phyloP scores from a whole-genome alignment of 2,888 invertebrate genomes.

The Tiphia femorata region DNA sequence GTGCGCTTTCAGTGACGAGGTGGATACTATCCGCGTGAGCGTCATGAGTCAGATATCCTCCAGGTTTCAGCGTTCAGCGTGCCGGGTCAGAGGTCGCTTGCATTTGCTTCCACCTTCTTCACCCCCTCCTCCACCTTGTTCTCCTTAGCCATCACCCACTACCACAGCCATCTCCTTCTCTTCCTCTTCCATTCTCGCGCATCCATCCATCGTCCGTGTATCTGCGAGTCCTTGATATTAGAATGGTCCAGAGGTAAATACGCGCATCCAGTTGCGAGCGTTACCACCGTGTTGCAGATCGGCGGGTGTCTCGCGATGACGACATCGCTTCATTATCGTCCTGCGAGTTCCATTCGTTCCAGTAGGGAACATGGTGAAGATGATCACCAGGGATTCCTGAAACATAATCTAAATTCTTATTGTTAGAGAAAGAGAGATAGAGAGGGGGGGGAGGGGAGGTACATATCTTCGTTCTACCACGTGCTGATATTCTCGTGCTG shows the following conservation, averaged over 20 bases:
- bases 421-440: no score
- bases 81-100: constrained; percentile 64
- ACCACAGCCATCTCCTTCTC: constrained; percentile 12
- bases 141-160: constrained; percentile 16
- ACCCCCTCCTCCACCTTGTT: constrained; percentile 32
- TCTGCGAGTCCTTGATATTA: constrained; percentile 65
- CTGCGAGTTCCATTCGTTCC: constrained; percentile 16
- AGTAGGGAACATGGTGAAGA: neutral
- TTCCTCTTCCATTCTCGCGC: neutral
- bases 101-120: constrained; percentile 59
- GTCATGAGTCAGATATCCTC: constrained; percentile 66
- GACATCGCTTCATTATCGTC: constrained; percentile 55
- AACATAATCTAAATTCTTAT: no score
- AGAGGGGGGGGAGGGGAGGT: no score
- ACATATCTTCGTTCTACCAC: no score
- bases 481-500: no score
- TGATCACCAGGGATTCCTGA: no score
- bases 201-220: constrained; percentile 19
- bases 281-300: constrained; percentile 28
- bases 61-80: constrained; percentile 64
- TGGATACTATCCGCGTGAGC: constrained; percentile 53
- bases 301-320: constrained; percentile 46
- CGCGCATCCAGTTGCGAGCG: constrained; percentile 44
- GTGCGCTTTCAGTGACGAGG: constrained; percentile 38
- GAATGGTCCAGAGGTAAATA: constrained; percentile 63